Evolutionary conservation across 2,888 invertebrate species (phyloP).

Genomic region (Epistrophe eligans): DNA sequence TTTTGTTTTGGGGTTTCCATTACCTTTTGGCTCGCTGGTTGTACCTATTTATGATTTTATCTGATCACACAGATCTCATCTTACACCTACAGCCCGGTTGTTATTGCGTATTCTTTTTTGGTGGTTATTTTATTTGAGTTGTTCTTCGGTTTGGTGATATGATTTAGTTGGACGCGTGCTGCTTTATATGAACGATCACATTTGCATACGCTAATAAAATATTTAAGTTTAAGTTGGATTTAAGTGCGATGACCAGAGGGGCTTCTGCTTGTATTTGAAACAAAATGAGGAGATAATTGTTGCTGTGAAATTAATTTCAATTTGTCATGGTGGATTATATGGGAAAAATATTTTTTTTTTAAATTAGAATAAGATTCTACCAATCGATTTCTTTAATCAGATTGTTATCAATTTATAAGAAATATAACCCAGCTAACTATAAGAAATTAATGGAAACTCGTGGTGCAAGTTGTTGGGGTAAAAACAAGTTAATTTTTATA

Average conservation of each 20-base stretch:
- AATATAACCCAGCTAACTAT: not conserved
- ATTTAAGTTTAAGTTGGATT: conserved; percentile 39
- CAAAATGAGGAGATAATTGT: conserved; percentile 41
- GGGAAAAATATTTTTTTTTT: conserved; percentile 3
- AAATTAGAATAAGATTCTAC: not conserved
- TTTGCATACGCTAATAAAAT: conserved; percentile 69
- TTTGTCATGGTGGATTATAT: conserved; percentile 16
- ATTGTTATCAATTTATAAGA: conserved; percentile 1
- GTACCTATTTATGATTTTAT: conserved; percentile 61
- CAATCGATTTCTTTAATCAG: not conserved
- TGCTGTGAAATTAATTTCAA: conserved; percentile 30
- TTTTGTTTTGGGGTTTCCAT: conserved; percentile 68
- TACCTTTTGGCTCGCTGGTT: conserved; percentile 41
- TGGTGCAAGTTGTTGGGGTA: too few species aligned
- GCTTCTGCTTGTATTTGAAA: conserved; percentile 16
- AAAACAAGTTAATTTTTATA: too few species aligned
- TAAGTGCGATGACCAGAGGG: conserved; percentile 28
- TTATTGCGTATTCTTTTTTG: conserved; percentile 26
- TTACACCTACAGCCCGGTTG: conserved; percentile 65
- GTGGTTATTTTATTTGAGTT: conserved; percentile 57
- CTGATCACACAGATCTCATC: conserved; percentile 69
- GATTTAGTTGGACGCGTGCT: conserved; percentile 74
- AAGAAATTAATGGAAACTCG: not conserved
- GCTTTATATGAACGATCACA: conserved; percentile 67
- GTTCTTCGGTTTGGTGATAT: conserved; percentile 61